Evolutionary conservation across 2,113 vertebrate species (phyloP).

Genomic region (Petrocephalus microphthalmus): DNA sequence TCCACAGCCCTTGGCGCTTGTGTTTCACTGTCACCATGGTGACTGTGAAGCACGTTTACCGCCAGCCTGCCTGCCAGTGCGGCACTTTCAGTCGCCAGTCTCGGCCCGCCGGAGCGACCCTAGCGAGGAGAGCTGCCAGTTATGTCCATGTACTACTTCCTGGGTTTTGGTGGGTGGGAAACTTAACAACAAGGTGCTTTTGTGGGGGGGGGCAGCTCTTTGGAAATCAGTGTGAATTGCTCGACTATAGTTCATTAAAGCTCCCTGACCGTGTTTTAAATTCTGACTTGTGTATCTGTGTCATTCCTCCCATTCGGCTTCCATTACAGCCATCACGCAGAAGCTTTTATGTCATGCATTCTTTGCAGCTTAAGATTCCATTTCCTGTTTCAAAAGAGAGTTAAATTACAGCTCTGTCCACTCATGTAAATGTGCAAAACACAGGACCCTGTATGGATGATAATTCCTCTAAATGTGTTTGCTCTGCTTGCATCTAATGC

Average conservation of each 20-base stretch:
- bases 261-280: slow-evolving; percentile 2
- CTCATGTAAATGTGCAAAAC: neutral
- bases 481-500: neutral
- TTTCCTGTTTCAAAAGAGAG: neutral
- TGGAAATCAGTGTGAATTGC: slow-evolving; percentile 5
- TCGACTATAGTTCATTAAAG: slow-evolving; percentile 5
- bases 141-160: too few relatives aligned
- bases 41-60: neutral
- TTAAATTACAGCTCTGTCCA: neutral
- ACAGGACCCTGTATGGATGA: neutral
- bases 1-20: neutral
- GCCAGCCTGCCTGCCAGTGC: neutral
- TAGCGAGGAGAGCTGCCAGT: neutral
- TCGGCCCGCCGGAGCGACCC: neutral
- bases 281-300: neutral
- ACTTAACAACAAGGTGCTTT: neutral
- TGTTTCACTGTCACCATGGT: neutral
- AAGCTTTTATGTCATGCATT: neutral
- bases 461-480: neutral
- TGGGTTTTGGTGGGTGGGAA: neutral
- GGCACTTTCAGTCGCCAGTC: neutral
- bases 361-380: neutral
- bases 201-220: neutral
- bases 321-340: neutral
- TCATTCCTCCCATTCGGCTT: neutral